Percentiles rank a stretch among this genome's conserved stretches.
phyloP scores from a whole-genome alignment of 2,888 invertebrate genomes.

The Erynnis tages region DNA sequence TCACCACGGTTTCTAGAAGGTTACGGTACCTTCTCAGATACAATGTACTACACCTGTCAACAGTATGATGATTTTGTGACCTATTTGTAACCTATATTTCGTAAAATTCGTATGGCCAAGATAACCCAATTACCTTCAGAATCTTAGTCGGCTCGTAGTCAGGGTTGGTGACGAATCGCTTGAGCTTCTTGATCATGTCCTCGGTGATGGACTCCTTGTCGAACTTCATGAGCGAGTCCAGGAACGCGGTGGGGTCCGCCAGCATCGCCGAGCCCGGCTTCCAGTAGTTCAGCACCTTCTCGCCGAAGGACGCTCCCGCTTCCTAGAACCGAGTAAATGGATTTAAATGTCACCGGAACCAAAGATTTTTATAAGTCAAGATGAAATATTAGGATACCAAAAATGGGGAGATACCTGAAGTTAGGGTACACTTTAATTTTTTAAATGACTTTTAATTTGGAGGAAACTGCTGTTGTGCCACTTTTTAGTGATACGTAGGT shows the following conservation, averaged over 20 bases:
- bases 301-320: slow-evolving; percentile 85
- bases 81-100: not conserved
- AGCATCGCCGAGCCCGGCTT: slow-evolving; percentile 91
- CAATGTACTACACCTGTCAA: no score
- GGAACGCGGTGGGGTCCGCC: slow-evolving; percentile 90
- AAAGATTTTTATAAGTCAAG: no score
- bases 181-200: slow-evolving; percentile 90
- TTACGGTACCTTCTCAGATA: no score
- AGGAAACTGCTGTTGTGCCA: no score
- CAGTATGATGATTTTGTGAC: no score
- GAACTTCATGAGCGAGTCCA: slow-evolving; percentile 91
- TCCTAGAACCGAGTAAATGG: slow-evolving; percentile 52
- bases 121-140: slow-evolving; percentile 70
- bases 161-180: slow-evolving; percentile 88
- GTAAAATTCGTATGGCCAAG: not conserved
- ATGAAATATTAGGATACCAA: no score
- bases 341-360: no score
- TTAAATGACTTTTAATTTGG: no score
- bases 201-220: slow-evolving; percentile 92
- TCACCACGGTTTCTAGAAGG: no score
- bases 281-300: slow-evolving; percentile 95
- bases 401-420: no score
- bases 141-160: slow-evolving; percentile 91
- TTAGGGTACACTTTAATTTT: no score
- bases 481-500: no score